These are phyloP conservation scores for Ameiurus melas DNA, from an alignment of 2,113 vertebrate genomes.

Conservation along the genomic window DNA sequence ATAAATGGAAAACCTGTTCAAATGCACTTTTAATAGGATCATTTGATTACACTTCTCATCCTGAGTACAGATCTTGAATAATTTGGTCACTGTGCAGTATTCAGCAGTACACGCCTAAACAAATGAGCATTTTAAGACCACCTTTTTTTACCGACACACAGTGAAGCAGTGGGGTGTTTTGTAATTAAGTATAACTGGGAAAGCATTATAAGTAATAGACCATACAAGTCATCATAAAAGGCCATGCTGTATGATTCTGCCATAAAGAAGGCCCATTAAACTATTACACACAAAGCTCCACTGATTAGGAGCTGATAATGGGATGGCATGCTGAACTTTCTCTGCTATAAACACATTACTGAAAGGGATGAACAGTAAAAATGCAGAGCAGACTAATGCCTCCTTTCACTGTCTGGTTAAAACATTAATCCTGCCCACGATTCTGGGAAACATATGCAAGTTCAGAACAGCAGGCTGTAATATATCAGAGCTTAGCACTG, in stretches of 20 bases:
- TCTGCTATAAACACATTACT: constrained; percentile 26
- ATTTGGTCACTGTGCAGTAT: not conserved
- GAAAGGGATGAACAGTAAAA: not conserved
- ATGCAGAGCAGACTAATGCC: not conserved
- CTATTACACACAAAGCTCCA: constrained; percentile 25
- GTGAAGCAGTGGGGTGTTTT: not conserved
- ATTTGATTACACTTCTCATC: not conserved
- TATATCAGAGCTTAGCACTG: not conserved
- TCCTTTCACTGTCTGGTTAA: not conserved
- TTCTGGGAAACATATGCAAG: constrained; percentile 11
- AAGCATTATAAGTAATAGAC: constrained; percentile 17
- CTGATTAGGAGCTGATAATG: constrained; percentile 40
- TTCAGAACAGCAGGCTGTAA: not conserved
- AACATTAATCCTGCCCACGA: not conserved
- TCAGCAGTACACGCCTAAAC: not conserved
- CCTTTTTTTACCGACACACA: not conserved
- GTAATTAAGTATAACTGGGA: constrained; percentile 17
- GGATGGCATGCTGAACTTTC: constrained; percentile 6
- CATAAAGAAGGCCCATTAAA: constrained; percentile 8
- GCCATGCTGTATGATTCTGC: not conserved
- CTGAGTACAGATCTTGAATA: not conserved
- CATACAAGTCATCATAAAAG: constrained; percentile 1
- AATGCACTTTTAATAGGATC: not conserved
- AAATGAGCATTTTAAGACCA: not conserved
- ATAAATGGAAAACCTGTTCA: not conserved